Evolutionary conservation across 92 coral and sea anemone species (phyloP), one percentile per base, ranked within the genome.

Genomic region (Phymanthus crucifer): DNA sequence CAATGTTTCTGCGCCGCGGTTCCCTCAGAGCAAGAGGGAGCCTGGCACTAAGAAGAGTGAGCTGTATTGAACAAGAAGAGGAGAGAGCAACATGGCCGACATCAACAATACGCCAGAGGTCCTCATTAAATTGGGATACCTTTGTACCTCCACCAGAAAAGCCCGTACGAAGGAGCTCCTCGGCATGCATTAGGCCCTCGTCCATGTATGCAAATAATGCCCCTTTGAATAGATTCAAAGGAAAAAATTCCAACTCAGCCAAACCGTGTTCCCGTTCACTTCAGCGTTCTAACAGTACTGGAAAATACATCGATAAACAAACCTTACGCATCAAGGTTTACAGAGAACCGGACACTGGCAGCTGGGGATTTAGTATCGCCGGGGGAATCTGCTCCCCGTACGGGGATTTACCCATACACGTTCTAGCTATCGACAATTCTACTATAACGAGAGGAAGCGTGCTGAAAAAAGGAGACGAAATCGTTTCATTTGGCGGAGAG

Each of bases 311-410:
- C 70, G 93, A 91, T 17, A 83, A 70, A 75, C 80, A 78, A 79
- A 91, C 90, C 23, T 23, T 91, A 17, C 75, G 86, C 0, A 80
- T 83, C 21, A 83, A 89, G 71, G 72, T 91, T 18, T 71, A 64
- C 36, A 84, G 88, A 17, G 80, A 52, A 18, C 84, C 75, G 43
- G 23, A 70, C 4, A 31, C 56, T 21, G 83, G 84, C 19, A 74
- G 72, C 0, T 91, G 95, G 95, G 90, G 92, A 0, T 88, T 91
- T 23, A 83, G 84, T 14, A 72, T 91, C 48, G 95, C 88, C 52
- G 95, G 95, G 32, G 95, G 95, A 18, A 43, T 83, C 27, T 85
- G 71, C 71, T 91, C 95, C 77, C 93, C 95, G 77, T 91, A 91
- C 76, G 95, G 95, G 37, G 92, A 91, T 73, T 83, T 91, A 26